Percentiles rank a stretch among this genome's conserved stretches.
These are phyloP conservation scores for Megalops cyprinoides DNA, from an alignment of 2,797 vertebrate species.

Conservation along the genomic window DNA sequence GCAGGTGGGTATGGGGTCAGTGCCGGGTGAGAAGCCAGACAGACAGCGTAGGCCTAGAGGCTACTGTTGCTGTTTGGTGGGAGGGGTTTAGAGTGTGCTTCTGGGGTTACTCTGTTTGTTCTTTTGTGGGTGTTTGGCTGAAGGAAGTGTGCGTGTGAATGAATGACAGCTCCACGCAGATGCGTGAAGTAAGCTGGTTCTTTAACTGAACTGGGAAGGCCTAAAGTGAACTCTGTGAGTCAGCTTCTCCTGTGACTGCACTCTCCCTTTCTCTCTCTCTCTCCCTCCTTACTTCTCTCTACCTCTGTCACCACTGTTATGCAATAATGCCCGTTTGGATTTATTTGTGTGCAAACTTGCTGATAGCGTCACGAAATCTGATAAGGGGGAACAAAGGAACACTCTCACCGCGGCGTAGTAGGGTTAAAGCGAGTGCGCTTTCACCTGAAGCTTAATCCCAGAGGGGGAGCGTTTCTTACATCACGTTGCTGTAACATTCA, in stretches of 20 bases:
- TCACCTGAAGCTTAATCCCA: background rate
- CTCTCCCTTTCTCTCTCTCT: background rate
- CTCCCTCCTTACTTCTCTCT: no score
- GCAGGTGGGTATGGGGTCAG: background rate
- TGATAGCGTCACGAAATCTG: background rate
- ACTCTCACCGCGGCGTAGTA: background rate
- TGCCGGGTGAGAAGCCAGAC: background rate
- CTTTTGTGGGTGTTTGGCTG: background rate
- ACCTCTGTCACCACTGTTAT: no score
- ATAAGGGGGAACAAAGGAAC: conserved; percentile 1
- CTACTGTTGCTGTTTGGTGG: background rate
- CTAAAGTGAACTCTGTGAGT: conserved; percentile 2
- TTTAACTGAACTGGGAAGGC: background rate
- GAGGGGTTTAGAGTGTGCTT: background rate
- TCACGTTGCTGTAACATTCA: no score
- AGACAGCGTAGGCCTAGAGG: background rate
- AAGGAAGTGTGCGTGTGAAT: background rate
- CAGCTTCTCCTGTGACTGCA: background rate
- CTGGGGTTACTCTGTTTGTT: no score
- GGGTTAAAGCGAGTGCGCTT: background rate
- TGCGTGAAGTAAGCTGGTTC: background rate
- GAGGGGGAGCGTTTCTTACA: no score
- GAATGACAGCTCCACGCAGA: no score
- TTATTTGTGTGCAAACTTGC: conserved; percentile 14
- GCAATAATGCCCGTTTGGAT: background rate